Evolutionary conservation across 53 echinoderm and acorn worm species (phyloP).

Genomic region (Hippasteria phrygiana): DNA sequence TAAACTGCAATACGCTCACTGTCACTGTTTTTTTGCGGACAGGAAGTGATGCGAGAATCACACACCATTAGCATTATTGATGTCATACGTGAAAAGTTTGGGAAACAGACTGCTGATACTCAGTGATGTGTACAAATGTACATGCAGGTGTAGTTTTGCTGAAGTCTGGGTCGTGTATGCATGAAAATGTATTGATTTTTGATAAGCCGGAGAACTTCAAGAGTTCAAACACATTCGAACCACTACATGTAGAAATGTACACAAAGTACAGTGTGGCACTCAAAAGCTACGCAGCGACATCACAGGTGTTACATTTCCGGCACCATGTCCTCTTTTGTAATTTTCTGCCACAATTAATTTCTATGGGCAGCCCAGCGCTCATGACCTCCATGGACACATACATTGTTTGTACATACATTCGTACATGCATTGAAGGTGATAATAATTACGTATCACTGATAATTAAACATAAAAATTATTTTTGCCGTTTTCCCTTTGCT

Average conservation of each 20-base stretch:
- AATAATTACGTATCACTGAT: too few relatives aligned
- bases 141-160: not conserved
- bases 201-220: too few relatives aligned
- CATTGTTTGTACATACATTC: not conserved
- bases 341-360: too few relatives aligned
- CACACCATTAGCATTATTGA: slow-evolving; percentile 4
- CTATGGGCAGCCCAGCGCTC: not conserved
- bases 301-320: not conserved
- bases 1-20: not conserved
- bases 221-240: too few relatives aligned
- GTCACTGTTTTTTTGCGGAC: not conserved
- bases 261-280: not conserved
- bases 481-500: too few relatives aligned
- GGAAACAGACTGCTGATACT: not conserved
- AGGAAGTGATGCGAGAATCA: slow-evolving; percentile 3
- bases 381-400: not conserved
- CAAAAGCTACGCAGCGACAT: not conserved
- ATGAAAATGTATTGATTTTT: slow-evolving; percentile 39
- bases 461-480: too few relatives aligned
- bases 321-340: too few relatives aligned
- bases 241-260: too few relatives aligned
- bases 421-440: too few relatives aligned
- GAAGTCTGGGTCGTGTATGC: not conserved
- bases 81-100: not conserved
- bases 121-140: too few relatives aligned